Base-by-base conservation (phyloP, 2,888 invertebrate genomes). In the Archips crataeganus region DNA sequence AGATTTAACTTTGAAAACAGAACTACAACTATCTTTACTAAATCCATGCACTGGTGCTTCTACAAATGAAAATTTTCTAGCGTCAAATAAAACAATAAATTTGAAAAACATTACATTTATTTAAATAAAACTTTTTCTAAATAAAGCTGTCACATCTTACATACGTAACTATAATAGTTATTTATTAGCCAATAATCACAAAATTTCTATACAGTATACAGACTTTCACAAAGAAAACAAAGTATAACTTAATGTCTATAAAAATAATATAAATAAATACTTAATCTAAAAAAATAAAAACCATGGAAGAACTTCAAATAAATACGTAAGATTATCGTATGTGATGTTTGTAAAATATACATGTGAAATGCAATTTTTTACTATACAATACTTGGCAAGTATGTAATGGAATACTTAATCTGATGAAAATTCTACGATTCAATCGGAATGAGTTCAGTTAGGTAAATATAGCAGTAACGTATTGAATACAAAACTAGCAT, bases 91-190 rank as follows among this genome's bases (percentile, higher is more conserved):
- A 93, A 90, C 90, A 87, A 91, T 80, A 74, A 83, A 85, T 85
- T 85, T 87, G 85, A 82, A 85, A 86, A 88, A 89, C 83, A 85
- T 89, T 89, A 91, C 86, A 90, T 90, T 91, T 91, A 91, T 92
- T 88, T 87, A 91, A 93, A 91, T 89, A 90, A 90, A 90, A 87
- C 88, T 92, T 90, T 91, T 87, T 90, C 91, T 93, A 93, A 87
- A 88, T 93, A 93, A 94, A 93, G 94, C 93, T 93, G 91, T 94
- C 93, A 93, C 92, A 92, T 92, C 90, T 92, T 92, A 93, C 88
- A 90, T 88, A 89, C 61, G 77, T 74, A 74, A 64, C 81, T 81
- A 83, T 81, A 79, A 86, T 87, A 86, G 85, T 82, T 80, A 84
- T 60, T 81, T 81, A 86, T 87, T 90, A 90, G 92, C 91, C 91